Evolutionary conservation across 2,888 invertebrate species (phyloP).

Genomic region (Eupithecia exiguata): DNA sequence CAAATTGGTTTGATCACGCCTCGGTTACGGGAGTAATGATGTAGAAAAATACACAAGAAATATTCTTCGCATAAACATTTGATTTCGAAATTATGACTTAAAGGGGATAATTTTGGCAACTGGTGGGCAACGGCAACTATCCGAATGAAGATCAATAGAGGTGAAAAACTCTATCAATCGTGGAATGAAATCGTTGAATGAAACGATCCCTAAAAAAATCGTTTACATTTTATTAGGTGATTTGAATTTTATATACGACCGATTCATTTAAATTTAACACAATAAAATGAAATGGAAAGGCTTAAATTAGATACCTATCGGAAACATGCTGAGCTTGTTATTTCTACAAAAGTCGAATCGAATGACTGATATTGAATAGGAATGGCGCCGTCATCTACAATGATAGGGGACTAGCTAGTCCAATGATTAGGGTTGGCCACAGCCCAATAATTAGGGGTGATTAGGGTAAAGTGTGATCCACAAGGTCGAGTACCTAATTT

Average conservation of each 20-base stretch:
- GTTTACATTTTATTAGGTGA: background rate
- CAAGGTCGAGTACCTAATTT: constrained; percentile 47
- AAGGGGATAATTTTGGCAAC: background rate
- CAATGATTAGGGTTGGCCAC: constrained; percentile 45
- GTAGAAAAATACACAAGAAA: background rate
- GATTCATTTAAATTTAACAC: background rate
- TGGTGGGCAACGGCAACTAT: background rate
- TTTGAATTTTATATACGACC: background rate
- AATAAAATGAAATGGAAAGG: background rate
- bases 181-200: background rate
- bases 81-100: background rate
- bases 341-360: constrained; percentile 11
- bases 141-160: background rate
- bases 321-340: background rate
- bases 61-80: background rate
- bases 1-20: constrained; percentile 1
- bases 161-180: background rate
- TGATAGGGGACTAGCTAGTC: constrained; percentile 38
- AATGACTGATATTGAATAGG: constrained; percentile 38
- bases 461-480: constrained; percentile 52
- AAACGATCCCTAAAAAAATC: background rate
- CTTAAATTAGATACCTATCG: background rate
- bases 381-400: constrained; percentile 33
- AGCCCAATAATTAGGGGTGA: constrained; percentile 53
- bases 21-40: background rate